Conservation (phyloP, 1,140 invertebrate species). For the Oryzaephilus surinamensis region DNA sequence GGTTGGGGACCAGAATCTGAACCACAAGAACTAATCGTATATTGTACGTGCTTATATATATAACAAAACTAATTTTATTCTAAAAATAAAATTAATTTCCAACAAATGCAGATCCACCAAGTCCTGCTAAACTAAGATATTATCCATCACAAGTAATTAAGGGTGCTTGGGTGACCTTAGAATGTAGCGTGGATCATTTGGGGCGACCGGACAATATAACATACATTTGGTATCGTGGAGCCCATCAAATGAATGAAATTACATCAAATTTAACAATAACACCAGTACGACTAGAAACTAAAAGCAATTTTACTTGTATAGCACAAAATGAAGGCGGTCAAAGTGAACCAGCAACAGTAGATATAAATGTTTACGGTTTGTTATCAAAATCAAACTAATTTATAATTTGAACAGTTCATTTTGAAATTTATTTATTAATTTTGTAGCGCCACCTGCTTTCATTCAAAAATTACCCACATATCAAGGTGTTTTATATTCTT, state of each 20-base stretch:
- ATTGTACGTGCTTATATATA: conserved; percentile 49
- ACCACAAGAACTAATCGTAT: conserved; percentile 60
- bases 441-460: conserved; percentile 73
- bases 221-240: conserved; percentile 70
- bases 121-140: conserved; percentile 19
- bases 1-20: conserved; percentile 71
- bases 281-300: conserved; percentile 66
- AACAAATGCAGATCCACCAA: conserved; percentile 25
- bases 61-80: neutral
- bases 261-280: conserved; percentile 66
- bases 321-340: conserved; percentile 73
- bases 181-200: conserved; percentile 68
- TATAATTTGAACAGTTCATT: neutral
- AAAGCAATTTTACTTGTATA: conserved; percentile 78
- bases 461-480: conserved; percentile 72
- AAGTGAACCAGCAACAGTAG: conserved; percentile 57
- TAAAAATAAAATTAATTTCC: neutral
- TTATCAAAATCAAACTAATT: no score
- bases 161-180: conserved; percentile 62
- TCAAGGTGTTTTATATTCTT: conserved; percentile 59
- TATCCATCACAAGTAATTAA: conserved; percentile 64
- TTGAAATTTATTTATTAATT: conserved; percentile 29
- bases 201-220: conserved; percentile 63
- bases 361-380: conserved; percentile 70
- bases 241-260: conserved; percentile 58